Evolutionary conservation across 37 sponge, comb jelly and placozoan genomes (phyloP).

Genomic region (Ianthella basta): DNA sequence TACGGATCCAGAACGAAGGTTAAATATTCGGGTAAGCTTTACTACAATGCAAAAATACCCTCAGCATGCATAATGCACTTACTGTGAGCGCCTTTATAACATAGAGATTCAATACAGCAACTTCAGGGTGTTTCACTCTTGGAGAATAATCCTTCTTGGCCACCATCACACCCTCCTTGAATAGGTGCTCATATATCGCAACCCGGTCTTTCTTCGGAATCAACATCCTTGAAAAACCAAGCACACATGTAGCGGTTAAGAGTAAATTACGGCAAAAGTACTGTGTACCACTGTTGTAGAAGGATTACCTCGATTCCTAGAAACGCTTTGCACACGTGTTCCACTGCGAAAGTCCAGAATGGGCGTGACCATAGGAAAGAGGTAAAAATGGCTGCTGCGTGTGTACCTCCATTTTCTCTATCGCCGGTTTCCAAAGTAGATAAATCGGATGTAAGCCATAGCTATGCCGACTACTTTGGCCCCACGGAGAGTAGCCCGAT

Average conservation of each 20-base stretch:
- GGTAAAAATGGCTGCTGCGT: neutral
- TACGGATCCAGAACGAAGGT: no score
- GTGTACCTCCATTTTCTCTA: neutral
- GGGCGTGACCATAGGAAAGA: neutral
- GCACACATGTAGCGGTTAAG: neutral
- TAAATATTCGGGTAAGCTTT: no score
- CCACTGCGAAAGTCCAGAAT: neutral
- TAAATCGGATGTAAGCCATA: neutral
- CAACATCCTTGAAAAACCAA: slow-evolving; percentile 65
- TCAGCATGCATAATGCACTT: neutral
- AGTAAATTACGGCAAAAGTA: neutral
- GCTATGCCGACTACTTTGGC: neutral
- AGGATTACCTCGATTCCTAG: neutral
- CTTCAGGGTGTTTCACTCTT: slow-evolving; percentile 66
- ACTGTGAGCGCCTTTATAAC: slow-evolving; percentile 97
- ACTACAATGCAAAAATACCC: no score
- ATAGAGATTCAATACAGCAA: slow-evolving; percentile 92
- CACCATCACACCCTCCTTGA: slow-evolving; percentile 97
- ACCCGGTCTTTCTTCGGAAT: slow-evolving; percentile 96
- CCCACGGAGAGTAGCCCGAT: slow-evolving; percentile 21
- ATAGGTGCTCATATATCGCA: slow-evolving; percentile 92
- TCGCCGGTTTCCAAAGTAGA: neutral
- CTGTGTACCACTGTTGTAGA: neutral
- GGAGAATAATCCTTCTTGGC: slow-evolving; percentile 96
- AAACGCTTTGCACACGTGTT: neutral